These are phyloP conservation scores for Xanthia togata DNA, from an alignment of 2,888 invertebrate species.

Conservation along the genomic window DNA sequence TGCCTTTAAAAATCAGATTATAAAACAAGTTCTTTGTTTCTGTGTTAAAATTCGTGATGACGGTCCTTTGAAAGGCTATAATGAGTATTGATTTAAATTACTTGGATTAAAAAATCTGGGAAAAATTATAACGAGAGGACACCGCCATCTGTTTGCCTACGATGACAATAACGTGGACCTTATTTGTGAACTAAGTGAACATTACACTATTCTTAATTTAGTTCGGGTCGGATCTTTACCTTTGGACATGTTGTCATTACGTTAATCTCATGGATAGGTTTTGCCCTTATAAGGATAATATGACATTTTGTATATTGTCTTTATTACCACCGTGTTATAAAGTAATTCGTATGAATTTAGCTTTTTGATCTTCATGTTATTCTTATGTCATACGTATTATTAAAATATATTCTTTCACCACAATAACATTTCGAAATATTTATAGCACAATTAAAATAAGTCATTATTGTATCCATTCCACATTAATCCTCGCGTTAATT, in stretches of 20 bases:
- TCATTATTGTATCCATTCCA: conserved; percentile 73
- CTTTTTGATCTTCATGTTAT: conserved; percentile 22
- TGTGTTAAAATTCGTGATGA: conserved; percentile 85
- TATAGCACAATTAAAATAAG: conserved; percentile 56
- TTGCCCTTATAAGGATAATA: conserved; percentile 12
- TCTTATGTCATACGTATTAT: conserved; percentile 11
- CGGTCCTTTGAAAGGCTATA: conserved; percentile 89
- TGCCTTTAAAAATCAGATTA: conserved; percentile 88
- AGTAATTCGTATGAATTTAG: conserved; percentile 20
- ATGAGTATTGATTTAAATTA: conserved; percentile 90
- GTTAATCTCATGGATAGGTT: conserved; percentile 4
- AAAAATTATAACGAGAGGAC: conserved; percentile 88
- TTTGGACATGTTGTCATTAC: conserved; percentile 18
- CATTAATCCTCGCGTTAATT: conserved; percentile 79
- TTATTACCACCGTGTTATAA: conserved; percentile 11
- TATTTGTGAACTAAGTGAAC: conserved; percentile 24
- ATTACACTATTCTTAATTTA: background rate
- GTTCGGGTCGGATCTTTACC: background rate
- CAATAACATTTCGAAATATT: conserved; percentile 47
- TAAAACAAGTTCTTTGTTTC: conserved; percentile 88
- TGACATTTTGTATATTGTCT: conserved; percentile 24
- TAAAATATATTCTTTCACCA: conserved; percentile 17
- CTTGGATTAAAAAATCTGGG: conserved; percentile 88
- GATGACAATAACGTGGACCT: conserved; percentile 75
- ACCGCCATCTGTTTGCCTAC: conserved; percentile 79